Conservation (phyloP, 2,888 invertebrate species). For the Athalia circularis region DNA sequence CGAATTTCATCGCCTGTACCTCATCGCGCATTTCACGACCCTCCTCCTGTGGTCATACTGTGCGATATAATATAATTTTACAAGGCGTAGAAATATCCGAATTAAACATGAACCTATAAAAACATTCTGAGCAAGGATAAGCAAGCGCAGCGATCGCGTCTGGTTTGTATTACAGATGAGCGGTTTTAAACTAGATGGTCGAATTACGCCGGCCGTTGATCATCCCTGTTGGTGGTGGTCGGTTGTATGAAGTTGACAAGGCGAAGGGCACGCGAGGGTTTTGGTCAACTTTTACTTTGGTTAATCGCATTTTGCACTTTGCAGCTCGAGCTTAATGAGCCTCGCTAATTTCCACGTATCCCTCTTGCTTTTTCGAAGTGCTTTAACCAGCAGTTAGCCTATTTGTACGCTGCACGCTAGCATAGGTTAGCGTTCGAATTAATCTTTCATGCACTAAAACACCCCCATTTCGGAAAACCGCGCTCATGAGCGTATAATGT, state of each 20-base stretch:
- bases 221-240: not conserved
- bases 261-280: not conserved
- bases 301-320: constrained; percentile 38
- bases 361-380: constrained; percentile 23
- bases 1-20: constrained; percentile 16
- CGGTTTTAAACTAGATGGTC: not conserved
- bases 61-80: not conserved
- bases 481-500: not conserved
- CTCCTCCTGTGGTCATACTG: not conserved
- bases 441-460: constrained; percentile 28
- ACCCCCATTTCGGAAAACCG: not conserved
- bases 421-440: constrained; percentile 26
- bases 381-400: constrained; percentile 2
- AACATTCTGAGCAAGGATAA: too few relatives aligned
- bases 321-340: constrained; percentile 18
- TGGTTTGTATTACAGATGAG: not conserved
- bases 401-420: constrained; percentile 7
- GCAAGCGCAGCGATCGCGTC: too few relatives aligned
- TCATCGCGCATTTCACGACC: not conserved
- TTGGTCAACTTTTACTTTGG: constrained; percentile 23
- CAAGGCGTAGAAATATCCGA: too few relatives aligned
- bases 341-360: constrained; percentile 23
- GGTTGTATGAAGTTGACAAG: not conserved
- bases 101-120: too few relatives aligned
- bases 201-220: not conserved